Evolutionary conservation across 2,888 invertebrate genomes (phyloP), one percentile per base, ranked within the genome.

Genomic region (Ischnus inquisitorius): DNA sequence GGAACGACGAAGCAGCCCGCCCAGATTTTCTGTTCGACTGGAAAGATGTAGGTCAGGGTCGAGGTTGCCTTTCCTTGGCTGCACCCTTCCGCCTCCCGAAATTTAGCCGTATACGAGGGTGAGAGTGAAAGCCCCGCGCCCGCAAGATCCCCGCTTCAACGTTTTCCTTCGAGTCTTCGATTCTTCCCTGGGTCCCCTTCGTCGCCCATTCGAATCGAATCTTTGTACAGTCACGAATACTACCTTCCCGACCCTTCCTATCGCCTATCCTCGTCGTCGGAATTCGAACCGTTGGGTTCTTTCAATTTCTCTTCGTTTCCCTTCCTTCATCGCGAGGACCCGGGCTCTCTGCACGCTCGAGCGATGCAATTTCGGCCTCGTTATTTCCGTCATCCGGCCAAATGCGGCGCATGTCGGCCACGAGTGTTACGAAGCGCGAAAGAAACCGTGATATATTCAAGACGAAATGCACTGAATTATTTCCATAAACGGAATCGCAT

Each of bases 21-120:
- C 76, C 77, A 65, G 80, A 83, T 83, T 83, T 83, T 77, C 76
- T 22, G 54, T 72, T 83, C 43, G 77, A 41, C 72, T 62, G 48
- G 51, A 72, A 80, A 72, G 62, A 83, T 83, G 51, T 83, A 57
- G 83, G 80, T 83, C 83, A 83, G 48, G 83, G 83, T 83, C 80
- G 79, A 62, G 76, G 28, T 71, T 67, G 72, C 68, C 51, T 48
- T 79, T 77, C 72, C 68, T 34, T 22, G 34, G 28, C 28, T 19
- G 46, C 39, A 16, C 51, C 64, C 75, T 77, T 77, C 77, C 72
- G 51, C 43, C 72, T 69, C 28, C 72, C 60, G 62, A 83, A 83
- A 80, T 77, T 80, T 80, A 68, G 51, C 67, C 77, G 25, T 34
- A n/a, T n/a, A 14, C 22, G 76, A 41, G 74, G 16, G 62, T 25